Conservation (phyloP, 2,888 invertebrate genomes). For the Athrips mouffetella region DNA sequence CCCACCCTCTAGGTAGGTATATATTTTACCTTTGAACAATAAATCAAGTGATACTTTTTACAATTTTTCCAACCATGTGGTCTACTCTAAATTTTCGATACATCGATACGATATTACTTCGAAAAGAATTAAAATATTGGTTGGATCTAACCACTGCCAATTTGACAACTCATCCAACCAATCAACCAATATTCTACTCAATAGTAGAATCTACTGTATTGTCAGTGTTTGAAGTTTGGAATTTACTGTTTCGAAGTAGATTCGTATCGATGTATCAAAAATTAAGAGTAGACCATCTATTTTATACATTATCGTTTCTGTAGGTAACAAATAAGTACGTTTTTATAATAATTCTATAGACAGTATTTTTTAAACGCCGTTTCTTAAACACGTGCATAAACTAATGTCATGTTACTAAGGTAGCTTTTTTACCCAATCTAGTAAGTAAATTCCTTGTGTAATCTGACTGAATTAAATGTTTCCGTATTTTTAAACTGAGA, state of each 20-base stretch:
- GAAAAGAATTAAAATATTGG: not conserved
- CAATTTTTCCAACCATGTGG: slow-evolving; percentile 40
- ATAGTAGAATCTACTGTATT: no score
- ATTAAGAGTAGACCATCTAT: no score
- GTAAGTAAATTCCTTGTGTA: slow-evolving; percentile 48
- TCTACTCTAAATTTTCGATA: no score
- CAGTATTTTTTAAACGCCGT: slow-evolving; percentile 62
- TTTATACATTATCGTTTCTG: not conserved
- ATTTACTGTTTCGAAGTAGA: no score
- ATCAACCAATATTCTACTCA: no score
- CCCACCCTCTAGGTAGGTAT: not conserved
- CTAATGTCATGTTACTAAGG: slow-evolving; percentile 46
- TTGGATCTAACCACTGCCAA: no score
- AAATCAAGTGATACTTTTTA: slow-evolving; percentile 71
- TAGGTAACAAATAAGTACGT: slow-evolving; percentile 45
- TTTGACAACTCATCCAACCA: no score
- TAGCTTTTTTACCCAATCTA: slow-evolving; percentile 72
- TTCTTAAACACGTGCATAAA: slow-evolving; percentile 48
- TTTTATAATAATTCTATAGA: no score
- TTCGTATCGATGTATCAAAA: no score
- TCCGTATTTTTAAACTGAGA: slow-evolving; percentile 31
- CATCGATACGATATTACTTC: no score
- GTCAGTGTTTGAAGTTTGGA: no score
- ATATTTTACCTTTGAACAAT: slow-evolving; percentile 62
- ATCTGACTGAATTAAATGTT: slow-evolving; percentile 59